Evolutionary conservation across 2,888 invertebrate genomes (phyloP), one percentile per base, ranked within the genome.

Genomic region (Thecocarcelia acutangulata): DNA sequence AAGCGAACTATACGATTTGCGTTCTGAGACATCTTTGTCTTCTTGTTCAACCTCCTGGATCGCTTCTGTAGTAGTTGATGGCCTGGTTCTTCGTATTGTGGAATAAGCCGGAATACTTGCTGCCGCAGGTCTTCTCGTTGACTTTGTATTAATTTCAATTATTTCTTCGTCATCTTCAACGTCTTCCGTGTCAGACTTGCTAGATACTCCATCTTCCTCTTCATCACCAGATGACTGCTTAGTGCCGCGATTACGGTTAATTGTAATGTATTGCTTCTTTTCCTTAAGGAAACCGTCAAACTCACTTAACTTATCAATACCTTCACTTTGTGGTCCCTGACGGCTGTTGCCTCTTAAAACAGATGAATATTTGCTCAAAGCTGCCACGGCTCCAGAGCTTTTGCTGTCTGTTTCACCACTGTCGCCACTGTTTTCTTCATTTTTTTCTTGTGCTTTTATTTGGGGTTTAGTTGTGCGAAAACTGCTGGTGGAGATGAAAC

Each of bases 31-130:
- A 8, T 84, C 82, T 46, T 84, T 74, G 0, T 75, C 48, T 13
- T 83, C 83, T n/a, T 72, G 77, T 3, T 85, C 85, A 24, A 44
- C 21, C 11, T 50, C 59, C n/a, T 70, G 61, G 5, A 72, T 78
- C 0, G 59, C 50, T 3, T 85, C 83, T 4, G 85, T 84, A 0
- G 84, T 91, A 0, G 93, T 92, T 0, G 92, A 91, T 13, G 93
- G 94, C 85, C 93, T 92, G 0, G 94, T 92, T 80, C 96, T 92
- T 58, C 94, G 91, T 33, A 96, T 95, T 69, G 94, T 95, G 0
- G 95, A 94, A 85, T 96, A 96, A 83, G 95, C 93, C 0, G 93
- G 91, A 9, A 92, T 93, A 19, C 89, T 89, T 11, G 90, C 80
- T 12, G 83, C 80, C 1, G 83, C 54, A 0, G 87, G 84, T 33